A percentile compares a stretch with the other conserved stretches of the same genome.
Conservation (phyloP, 2,113 vertebrate species). For the Dicaeum eximium region DNA sequence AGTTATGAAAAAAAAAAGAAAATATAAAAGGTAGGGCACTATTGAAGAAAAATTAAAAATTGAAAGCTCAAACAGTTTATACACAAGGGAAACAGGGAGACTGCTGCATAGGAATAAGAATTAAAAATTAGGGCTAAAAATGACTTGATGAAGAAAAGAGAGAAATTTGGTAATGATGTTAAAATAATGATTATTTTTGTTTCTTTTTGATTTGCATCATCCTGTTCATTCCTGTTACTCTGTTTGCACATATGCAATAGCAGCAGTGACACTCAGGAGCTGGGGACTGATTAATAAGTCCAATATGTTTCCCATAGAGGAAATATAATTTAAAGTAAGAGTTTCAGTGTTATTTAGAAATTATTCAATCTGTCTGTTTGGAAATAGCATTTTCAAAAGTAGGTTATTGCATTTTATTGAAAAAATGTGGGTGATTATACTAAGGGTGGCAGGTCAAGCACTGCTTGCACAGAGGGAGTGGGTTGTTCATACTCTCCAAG, state of each 20-base stretch:
- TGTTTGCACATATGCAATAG: neutral
- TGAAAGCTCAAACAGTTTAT: neutral
- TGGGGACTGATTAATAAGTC: neutral
- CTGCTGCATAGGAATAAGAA: neutral
- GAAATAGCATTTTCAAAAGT: neutral
- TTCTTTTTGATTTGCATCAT: neutral
- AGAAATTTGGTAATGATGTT: neutral
- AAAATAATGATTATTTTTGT: neutral
- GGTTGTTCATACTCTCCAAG: neutral
- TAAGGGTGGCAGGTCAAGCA: neutral
- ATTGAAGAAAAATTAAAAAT: neutral
- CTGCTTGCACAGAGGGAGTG: neutral
- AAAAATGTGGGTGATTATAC: neutral
- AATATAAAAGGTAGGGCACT: neutral
- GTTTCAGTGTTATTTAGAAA: neutral
- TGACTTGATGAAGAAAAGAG: neutral
- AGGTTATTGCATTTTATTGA: neutral
- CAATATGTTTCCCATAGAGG: neutral
- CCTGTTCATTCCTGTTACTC: neutral
- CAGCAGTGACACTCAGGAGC: neutral
- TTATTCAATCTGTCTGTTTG: neutral
- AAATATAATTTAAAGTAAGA: neutral
- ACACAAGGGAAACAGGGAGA: neutral
- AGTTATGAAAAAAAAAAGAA: neutral
- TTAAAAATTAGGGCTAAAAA: neutral